Base-by-base conservation (phyloP, 1,140 invertebrate species). In the Chironomus tepperi region DNA sequence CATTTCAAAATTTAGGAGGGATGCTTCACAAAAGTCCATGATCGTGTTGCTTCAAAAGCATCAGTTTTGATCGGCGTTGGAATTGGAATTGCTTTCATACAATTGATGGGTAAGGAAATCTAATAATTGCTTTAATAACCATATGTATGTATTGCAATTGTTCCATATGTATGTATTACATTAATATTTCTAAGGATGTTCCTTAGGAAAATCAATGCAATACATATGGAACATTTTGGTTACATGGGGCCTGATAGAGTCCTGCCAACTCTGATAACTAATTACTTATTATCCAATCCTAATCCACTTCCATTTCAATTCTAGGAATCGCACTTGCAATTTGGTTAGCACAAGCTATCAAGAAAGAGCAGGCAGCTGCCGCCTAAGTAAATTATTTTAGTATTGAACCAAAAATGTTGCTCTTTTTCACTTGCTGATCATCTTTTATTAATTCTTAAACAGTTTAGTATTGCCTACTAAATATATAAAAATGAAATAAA, bases 81-180 rank as follows among this genome's bases (percentile, higher is more conserved):
- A 43, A 87, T 89, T 70, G 88, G 88, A n/a, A 86, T 89, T 74
- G 88, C 87, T 24, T 88, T 89, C 75, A 78, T 84, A 70, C 79
- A 87, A 81, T 76, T 88, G 8, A 80, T 85, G 77, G 87, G 88
- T 57, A 57, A 57, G 12, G 1, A 57, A 3, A 9, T 57, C 15
- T 15, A 57, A 57, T 15, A 15, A 57, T 12, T 15, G 7, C 47
- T n/a, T n/a, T 57, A 57, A 57, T 57, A 57, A n/a, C n/a, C n/a
- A n/a, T n/a, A n/a, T n/a, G n/a, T n/a, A n/a, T n/a, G n/a, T n/a
- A n/a, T n/a, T n/a, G n/a, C n/a, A n/a, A n/a, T n/a, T n/a, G n/a
- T n/a, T n/a, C n/a, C n/a, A n/a, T n/a, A n/a, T n/a, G n/a, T n/a
- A n/a, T n/a, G n/a, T n/a, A n/a, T n/a, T n/a, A n/a, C n/a, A n/a